Evolutionary conservation across 1,140 invertebrate species (phyloP).

Genomic region (Diploscapter pachys): DNA sequence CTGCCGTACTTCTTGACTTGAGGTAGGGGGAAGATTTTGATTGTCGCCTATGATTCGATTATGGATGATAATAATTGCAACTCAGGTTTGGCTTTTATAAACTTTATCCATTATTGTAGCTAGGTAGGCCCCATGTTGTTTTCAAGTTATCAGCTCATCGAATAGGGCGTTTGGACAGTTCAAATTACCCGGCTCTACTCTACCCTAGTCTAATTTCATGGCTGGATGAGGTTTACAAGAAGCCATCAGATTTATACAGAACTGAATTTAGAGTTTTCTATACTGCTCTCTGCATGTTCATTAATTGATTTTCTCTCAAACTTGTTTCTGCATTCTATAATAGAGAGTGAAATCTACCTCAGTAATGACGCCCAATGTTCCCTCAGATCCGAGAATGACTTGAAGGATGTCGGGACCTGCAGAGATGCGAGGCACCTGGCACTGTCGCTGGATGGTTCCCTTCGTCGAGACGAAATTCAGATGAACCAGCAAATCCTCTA

Average conservation of each 20-base stretch:
- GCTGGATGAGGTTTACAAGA: too few species aligned
- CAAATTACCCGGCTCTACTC: too few species aligned
- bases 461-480: conserved; percentile 80
- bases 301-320: too few species aligned
- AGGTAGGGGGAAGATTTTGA: conserved; percentile 89
- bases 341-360: conserved; percentile 62
- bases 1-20: conserved; percentile 81
- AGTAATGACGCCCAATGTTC: conserved; percentile 87
- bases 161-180: too few species aligned
- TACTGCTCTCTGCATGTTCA: too few species aligned
- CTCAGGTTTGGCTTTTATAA: too few species aligned
- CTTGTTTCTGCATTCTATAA: background rate
- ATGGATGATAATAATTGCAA: background rate
- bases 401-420: conserved; percentile 93
- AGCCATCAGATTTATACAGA: too few species aligned
- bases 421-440: conserved; percentile 79
- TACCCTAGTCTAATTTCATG: too few species aligned
- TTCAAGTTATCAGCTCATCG: too few species aligned
- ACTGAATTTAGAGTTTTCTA: too few species aligned
- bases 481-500: conserved; percentile 70
- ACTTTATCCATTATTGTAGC: too few species aligned
- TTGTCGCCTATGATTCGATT: conserved; percentile 65
- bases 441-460: conserved; percentile 79
- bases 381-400: conserved; percentile 91
- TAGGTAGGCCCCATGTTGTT: too few species aligned